Base-by-base conservation (phyloP, 2,797 vertebrate genomes). In the Anguilla pacifica region DNA sequence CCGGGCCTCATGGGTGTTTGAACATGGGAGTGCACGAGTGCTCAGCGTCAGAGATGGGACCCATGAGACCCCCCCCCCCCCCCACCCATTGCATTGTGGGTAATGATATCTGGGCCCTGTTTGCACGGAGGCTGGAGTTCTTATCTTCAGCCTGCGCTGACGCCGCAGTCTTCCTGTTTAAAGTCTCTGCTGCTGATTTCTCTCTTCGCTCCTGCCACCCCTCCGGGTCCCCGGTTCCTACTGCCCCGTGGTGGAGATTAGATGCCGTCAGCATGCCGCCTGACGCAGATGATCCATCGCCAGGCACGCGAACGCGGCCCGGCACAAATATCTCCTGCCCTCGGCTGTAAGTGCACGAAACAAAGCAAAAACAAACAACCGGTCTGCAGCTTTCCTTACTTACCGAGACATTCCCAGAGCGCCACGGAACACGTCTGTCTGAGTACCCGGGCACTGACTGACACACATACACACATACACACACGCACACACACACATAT, bases 121-220 rank as follows among this genome's bases (percentile, higher is more conserved):
- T 95, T 95, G 96, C 95, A 91, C 96, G 25, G 93, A 92, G 95
- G 89, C 86, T 88, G 93, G 94, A 86, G 88, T 93, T 92, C 94
- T 96, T 96, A 96, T 96, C 96, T 95, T 94, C 94, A 93, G 94
- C 93, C 91, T 91, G 91, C 93, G 92, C 96, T 94, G 96, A 96
- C 96, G 96, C 96, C 96, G 93, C 91, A 93, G 94, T 95, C 94
- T 97, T 97, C 97, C 97, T 97, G 96, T 97, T 97, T 96, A 95
- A 96, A 95, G 95, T 96, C 95, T 95, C 93, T 83, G 94, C 94
- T 96, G 94, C 91, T 93, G 91, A 93, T 92, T 91, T 93, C 87
- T 88, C 92, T 88, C 91, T 86, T 87, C 85, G 86, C 88, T 88
- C 85, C 88, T 90, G 89, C 88, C 86, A 6, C 84, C 85, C 85